Base-by-base conservation (phyloP, 1,140 invertebrate species). In the Drosophila murphyi region DNA sequence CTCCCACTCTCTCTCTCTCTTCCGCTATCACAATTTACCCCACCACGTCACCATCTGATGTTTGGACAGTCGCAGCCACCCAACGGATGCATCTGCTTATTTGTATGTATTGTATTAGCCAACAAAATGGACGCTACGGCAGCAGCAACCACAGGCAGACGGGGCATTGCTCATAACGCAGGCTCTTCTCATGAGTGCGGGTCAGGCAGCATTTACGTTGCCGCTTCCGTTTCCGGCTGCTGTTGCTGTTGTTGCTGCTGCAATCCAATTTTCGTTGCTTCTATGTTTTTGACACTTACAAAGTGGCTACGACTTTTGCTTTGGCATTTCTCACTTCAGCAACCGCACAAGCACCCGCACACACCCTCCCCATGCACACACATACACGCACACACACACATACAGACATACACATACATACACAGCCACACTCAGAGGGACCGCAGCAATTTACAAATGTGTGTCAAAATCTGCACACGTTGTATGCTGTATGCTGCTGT, bases 21-120 rank as follows among this genome's bases (percentile, higher is more conserved):
- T 41, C 20, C 31, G 37, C 48, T 3, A 12, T 65, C 78, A 6
- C 52, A 31, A 31, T 1, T 8, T 31, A 10, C 7, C 55, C 12
- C 32, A 2, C 32, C 32, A 35, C 51, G 8, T 5, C 51, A 10
- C 10, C 41, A 43, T 20, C 61, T 72, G 39, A 29, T 51, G 41
- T 47, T 60, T 37, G 37, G 56, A 52, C 67, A 52, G 65, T 39
- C 59, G 47, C 41, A 54, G 68, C 45, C 41, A 51, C 50, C 68
- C 68, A 70, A 12, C 45, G 31, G 41, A 57, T 83, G 65, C 76
- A 82, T 88, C 70, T 73, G 86, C 85, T 81, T 89, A 90, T 89
- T 89, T 89, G 86, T 90, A 76, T 90, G 85, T 85, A 89, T 89
- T 88, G 80, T 89, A 88, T 88, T 88, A 88, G 83, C 85, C 83